Evolutionary conservation across 2,113 vertebrate genomes (phyloP).

Genomic region (Passer montanus): DNA sequence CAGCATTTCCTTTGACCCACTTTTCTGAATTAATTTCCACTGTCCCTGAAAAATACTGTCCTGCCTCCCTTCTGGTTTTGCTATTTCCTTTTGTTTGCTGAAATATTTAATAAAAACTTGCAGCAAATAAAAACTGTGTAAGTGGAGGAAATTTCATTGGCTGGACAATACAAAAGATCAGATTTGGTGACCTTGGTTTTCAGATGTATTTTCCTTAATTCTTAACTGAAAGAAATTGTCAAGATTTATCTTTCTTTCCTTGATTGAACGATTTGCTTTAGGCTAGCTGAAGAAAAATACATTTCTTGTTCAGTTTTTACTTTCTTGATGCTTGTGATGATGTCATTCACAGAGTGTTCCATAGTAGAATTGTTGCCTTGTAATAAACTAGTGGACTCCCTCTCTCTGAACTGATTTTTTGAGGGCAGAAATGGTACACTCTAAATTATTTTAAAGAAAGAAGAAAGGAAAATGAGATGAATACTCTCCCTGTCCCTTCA

Average conservation of each 20-base stretch:
- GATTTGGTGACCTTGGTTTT: background rate
- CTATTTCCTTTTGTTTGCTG: conserved; percentile 23
- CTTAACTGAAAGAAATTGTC: background rate
- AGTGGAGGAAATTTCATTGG: background rate
- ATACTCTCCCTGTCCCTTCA: background rate
- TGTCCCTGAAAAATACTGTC: conserved; percentile 11
- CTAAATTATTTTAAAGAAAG: background rate
- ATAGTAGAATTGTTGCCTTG: background rate
- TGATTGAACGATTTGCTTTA: background rate
- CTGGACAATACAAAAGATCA: background rate
- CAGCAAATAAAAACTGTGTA: background rate
- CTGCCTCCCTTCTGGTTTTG: conserved; percentile 4
- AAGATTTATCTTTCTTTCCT: background rate
- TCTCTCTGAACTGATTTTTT: background rate
- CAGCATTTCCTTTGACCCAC: conserved; percentile 25
- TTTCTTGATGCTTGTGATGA: background rate
- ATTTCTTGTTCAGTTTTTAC: background rate
- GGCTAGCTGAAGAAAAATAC: background rate
- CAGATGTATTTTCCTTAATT: background rate
- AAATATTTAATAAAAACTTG: background rate
- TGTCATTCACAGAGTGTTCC: background rate
- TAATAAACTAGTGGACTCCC: background rate
- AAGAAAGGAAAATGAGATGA: background rate
- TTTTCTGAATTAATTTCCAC: conserved; percentile 29
- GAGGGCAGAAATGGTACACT: background rate